Base-by-base conservation (phyloP, 1,140 invertebrate species). In the Hyposmocoma kahamanoa region DNA sequence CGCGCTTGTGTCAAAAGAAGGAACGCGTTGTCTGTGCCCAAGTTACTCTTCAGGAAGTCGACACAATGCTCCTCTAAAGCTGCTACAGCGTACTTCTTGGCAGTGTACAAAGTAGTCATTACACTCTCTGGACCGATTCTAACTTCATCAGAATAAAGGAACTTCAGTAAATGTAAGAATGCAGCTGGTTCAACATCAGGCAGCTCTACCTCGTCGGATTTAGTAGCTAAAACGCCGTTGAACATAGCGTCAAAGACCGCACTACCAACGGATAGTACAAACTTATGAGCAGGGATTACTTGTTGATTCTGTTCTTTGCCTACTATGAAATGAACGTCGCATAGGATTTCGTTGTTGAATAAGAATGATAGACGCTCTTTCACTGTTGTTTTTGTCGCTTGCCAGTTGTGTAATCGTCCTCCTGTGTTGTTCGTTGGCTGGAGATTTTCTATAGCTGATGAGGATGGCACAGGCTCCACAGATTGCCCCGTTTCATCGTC, bases 191-290 rank as follows among this genome's bases (percentile, higher is more conserved):
- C 94, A 5, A 96, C 92, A 86, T 96, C 94, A 11, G 94, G 94
- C 34, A 96, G 84, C 71, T 95, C 92, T 42, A 96, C 92, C 62
- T 94, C 91, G 34, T 90, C 88, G 19, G 92, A 90, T 43, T 88
- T 87, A 10, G 90, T 90, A 0, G 92, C 90, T 52, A 91, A 61
- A 5, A 89, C 90, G 28, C 94, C 92, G 75, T 96, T 95, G 68
- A 96, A 96, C 92, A 96, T 95, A 5, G 94, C 93, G 84, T 96
- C 94, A 80, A 96, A 96, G 1, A 96, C 94, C 2, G 92, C 92
- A 78, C 92, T 94, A 6, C 94, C 94, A 32, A 94, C 92, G 4
- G 93, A 93, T 5, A 96, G 73, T 1, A 96, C 91, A 78, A 96
- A 93, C 73, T 94, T 95, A 66, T 96, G 95, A 1, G 94, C 94